These are phyloP conservation scores for Dicyrtomina minuta DNA, from an alignment of 2,888 invertebrate species.

Conservation along the genomic window DNA sequence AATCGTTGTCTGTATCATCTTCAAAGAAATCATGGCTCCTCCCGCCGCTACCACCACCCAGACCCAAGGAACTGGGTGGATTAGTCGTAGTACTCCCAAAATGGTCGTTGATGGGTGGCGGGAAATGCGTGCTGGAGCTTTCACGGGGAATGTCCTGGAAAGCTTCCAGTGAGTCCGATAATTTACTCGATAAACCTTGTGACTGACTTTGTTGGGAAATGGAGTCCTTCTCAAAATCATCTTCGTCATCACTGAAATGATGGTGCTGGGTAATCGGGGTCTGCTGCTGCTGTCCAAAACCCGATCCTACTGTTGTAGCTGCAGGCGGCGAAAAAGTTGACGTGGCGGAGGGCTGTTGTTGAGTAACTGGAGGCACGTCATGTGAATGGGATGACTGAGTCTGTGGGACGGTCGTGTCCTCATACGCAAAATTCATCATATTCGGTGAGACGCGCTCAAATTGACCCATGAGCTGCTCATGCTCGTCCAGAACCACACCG, in stretches of 20 bases:
- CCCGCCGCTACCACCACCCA: too few relatives aligned
- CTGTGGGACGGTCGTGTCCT: not conserved
- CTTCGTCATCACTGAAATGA: conserved; percentile 38
- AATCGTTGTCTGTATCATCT: conserved; percentile 46
- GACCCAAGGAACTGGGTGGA: too few relatives aligned
- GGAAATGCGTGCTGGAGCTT: conserved; percentile 38
- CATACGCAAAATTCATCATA: conserved; percentile 39
- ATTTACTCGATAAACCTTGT: conserved; percentile 45
- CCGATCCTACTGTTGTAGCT: conserved; percentile 1
- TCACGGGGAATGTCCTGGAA: conserved; percentile 39
- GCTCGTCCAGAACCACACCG: conserved; percentile 1
- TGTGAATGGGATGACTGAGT: not conserved
- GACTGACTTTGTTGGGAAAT: conserved; percentile 36
- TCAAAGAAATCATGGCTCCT: conserved; percentile 42
- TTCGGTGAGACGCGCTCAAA: conserved; percentile 42
- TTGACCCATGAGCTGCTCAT: conserved; percentile 33
- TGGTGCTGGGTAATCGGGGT: too few relatives aligned
- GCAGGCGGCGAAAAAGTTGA: conserved; percentile 5
- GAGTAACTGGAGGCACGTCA: conserved; percentile 20
- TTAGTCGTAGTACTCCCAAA: conserved; percentile 21
- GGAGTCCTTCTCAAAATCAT: conserved; percentile 36
- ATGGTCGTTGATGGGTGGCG: conserved; percentile 32
- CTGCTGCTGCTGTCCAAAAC: too few relatives aligned
- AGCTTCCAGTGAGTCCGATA: conserved; percentile 49
- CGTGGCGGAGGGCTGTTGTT: not conserved